These are phyloP conservation scores for Percopsis transmontana DNA, from an alignment of 2,113 vertebrate genomes.

Conservation along the genomic window DNA sequence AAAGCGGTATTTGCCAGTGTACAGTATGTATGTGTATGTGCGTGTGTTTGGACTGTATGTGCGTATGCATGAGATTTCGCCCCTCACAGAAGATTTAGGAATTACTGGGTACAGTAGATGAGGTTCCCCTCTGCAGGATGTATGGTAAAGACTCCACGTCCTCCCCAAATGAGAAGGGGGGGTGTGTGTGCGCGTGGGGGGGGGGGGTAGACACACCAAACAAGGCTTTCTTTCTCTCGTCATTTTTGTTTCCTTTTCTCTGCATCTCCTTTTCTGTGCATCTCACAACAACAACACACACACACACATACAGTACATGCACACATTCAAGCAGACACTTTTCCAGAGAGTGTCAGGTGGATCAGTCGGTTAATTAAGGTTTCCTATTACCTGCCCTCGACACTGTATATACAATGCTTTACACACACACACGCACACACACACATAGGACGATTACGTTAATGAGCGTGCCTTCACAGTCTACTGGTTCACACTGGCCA, in stretches of 20 bases:
- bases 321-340: constrained; percentile 4
- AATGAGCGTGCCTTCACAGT: constrained; percentile 11
- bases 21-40: constrained; percentile 23
- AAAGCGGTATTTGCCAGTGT: constrained; percentile 12
- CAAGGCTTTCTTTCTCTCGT: constrained; percentile 15
- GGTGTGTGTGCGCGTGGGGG: constrained; percentile 20
- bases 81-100: constrained; percentile 41
- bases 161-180: constrained; percentile 32
- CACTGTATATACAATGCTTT: not conserved
- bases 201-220: constrained; percentile 5
- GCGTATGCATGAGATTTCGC: not conserved
- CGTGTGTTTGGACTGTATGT: constrained; percentile 9
- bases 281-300: not conserved
- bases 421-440: constrained; percentile 24
- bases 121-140: constrained; percentile 41
- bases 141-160: constrained; percentile 45
- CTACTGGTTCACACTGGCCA: too few species aligned
- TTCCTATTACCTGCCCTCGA: not conserved
- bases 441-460: constrained; percentile 33
- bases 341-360: too few species aligned
- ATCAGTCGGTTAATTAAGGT: too few species aligned
- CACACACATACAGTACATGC: constrained; percentile 8
- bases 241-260: constrained; percentile 4
- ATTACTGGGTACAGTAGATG: constrained; percentile 49
- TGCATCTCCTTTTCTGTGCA: constrained; percentile 1